Evolutionary conservation across 2,113 vertebrate genomes (phyloP).

Genomic region (Falcunculus frontatus): DNA sequence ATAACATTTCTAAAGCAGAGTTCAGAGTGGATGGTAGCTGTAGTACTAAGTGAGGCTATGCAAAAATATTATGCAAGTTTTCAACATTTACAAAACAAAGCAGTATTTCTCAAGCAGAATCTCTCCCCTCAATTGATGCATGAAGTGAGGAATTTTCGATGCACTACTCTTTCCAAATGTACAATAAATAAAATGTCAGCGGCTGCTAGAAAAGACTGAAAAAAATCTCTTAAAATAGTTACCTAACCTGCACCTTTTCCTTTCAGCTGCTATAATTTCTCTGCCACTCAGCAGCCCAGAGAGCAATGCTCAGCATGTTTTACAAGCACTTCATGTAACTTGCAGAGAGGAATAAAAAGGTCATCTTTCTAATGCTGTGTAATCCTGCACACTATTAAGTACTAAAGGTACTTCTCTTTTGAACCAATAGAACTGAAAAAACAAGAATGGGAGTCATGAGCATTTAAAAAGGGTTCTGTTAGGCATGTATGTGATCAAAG

Average conservation of each 20-base stretch:
- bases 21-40: neutral
- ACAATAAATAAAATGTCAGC: neutral
- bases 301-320: slow-evolving; percentile 31
- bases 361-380: slow-evolving; percentile 21
- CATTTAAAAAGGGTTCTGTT: neutral
- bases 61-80: neutral
- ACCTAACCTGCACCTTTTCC: slow-evolving; percentile 11
- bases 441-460: neutral
- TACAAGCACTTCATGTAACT: slow-evolving; percentile 43
- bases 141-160: neutral
- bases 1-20: neutral
- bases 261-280: slow-evolving; percentile 47
- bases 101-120: neutral
- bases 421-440: neutral
- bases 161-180: neutral
- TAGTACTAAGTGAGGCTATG: neutral
- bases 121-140: neutral
- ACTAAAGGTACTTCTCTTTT: neutral
- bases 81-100: neutral
- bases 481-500: neutral
- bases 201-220: neutral
- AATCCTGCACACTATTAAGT: neutral
- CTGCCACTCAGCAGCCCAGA: slow-evolving; percentile 30
- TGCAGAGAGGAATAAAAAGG: neutral
- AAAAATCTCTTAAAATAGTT: slow-evolving; percentile 13